Evolutionary conservation across 2,797 vertebrate genomes (phyloP).

Genomic region (Thamnophis elegans): DNA sequence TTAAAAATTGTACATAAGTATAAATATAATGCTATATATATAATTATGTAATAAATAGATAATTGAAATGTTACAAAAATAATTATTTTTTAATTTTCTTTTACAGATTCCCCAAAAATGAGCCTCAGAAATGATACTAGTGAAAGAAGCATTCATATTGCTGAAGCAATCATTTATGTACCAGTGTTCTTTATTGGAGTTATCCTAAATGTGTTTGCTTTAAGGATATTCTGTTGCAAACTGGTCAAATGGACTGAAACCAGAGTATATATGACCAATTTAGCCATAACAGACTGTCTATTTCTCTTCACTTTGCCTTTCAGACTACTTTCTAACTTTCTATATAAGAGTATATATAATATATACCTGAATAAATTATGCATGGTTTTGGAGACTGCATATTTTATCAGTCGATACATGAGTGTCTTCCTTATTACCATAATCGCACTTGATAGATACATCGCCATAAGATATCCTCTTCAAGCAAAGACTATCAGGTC

Average conservation of each 20-base stretch:
- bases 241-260: slow-evolving; percentile 55
- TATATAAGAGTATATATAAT: not conserved
- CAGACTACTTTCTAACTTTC: slow-evolving; percentile 50
- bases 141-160: not conserved
- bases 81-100: slow-evolving; percentile 5
- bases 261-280: slow-evolving; percentile 50
- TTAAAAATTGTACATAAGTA: not conserved
- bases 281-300: slow-evolving; percentile 44
- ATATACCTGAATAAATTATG: fast-evolving
- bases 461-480: slow-evolving; percentile 19
- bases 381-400: slow-evolving; percentile 31
- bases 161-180: slow-evolving; percentile 45
- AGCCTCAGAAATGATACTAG: not conserved
- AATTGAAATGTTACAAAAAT: not conserved
- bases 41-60: not conserved
- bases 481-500: slow-evolving; percentile 26
- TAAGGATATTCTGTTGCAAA: slow-evolving; percentile 61
- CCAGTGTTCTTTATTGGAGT: slow-evolving; percentile 45
- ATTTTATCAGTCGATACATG: slow-evolving; percentile 52
- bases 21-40: not conserved
- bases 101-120: not conserved
- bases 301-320: slow-evolving; percentile 72
- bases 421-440: slow-evolving; percentile 32
- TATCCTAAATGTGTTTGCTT: slow-evolving; percentile 55
- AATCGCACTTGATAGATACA: slow-evolving; percentile 24